A percentile compares a stretch with the other conserved stretches of the same genome.
These are phyloP conservation scores for Drosophila picticornis DNA, from an alignment of 2,888 invertebrate species.

Conservation along the genomic window DNA sequence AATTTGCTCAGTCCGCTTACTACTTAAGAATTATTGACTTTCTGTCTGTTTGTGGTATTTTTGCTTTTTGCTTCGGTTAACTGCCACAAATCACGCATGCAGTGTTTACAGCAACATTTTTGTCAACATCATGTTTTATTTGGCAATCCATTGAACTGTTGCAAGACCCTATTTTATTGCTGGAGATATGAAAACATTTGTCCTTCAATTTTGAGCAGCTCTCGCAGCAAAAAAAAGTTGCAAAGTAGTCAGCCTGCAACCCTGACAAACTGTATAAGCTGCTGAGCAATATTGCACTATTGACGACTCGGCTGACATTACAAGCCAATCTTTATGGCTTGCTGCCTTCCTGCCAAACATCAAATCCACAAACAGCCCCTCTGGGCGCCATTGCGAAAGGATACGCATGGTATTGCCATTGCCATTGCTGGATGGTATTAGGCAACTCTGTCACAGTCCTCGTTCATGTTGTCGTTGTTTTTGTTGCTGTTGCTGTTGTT, in stretches of 20 bases:
- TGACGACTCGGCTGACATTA: slow-evolving; percentile 56
- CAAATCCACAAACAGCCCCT: slow-evolving; percentile 71
- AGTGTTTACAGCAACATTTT: neutral
- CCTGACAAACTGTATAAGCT: slow-evolving; percentile 22
- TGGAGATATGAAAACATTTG: slow-evolving; percentile 27
- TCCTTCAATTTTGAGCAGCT: slow-evolving; percentile 11
- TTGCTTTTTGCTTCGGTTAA: neutral
- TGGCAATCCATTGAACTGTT: slow-evolving; percentile 14
- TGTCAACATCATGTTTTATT: slow-evolving; percentile 3
- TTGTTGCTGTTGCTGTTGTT: slow-evolving; percentile 9
- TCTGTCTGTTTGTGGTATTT: neutral
- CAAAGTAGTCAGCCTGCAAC: slow-evolving; percentile 11
- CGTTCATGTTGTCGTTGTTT: slow-evolving; percentile 13
- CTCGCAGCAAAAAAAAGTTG: neutral
- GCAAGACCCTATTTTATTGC: slow-evolving; percentile 9
- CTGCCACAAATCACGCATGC: neutral
- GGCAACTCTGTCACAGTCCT: slow-evolving; percentile 31
- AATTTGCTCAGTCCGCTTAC: slow-evolving; percentile 21
- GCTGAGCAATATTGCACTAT: slow-evolving; percentile 55
- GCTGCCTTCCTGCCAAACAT: slow-evolving; percentile 73
- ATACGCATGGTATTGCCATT: slow-evolving; percentile 32
- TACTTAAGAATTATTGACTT: neutral
- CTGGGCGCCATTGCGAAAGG: slow-evolving; percentile 58
- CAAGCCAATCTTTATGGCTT: slow-evolving; percentile 74
- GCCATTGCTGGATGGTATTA: slow-evolving; percentile 32